Evolutionary conservation across 92 coral and sea anemone species (phyloP), one percentile per base, ranked within the genome.

Genomic region (Blastomussa wellsi): DNA sequence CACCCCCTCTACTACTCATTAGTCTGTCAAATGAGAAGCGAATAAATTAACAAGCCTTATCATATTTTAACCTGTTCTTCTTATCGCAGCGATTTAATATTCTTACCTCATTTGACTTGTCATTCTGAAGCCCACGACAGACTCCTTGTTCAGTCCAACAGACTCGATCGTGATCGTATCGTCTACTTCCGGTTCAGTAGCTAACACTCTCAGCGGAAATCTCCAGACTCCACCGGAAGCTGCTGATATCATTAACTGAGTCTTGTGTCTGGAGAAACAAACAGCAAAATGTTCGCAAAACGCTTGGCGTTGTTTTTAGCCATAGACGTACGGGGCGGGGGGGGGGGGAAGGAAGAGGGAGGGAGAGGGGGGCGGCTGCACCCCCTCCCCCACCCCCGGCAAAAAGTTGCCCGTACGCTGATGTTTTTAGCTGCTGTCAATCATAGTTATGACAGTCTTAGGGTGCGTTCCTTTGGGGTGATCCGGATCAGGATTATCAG

Each of bases 211-310:
- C 44, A 96, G 75, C n/a, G 99, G 99, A 74, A 96, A 96, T 86
- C 98, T 89, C 99, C 99, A 96, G 2, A 96, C 98, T 26, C 99
- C 99, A 82, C 99, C 99, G 24, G 98, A 93, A 26, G 94, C 92
- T 16, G 98, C 99, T 22, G 97, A 91, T 53, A 96, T 82, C 44
- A 94, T 90, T 49, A 96, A 90, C 78, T 96, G 98, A 24, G 93
- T 97, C 39, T 87, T 77, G 85, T 96, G 99, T 39, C 99, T 96
- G 83, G 9, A 73, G 5, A 69, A 74, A 42, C 67, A 37, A 81
- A 17, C 60, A 77, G 7, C 29, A 38, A 76, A 47, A 4, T 4
- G 64, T 47, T 62, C 68, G 28, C 4, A 15, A 15, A 33, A 44
- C 74, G n/a, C 33, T 44, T n/a, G n/a, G n/a, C n/a, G n/a, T n/a